phyloP scores from a whole-genome alignment of 2,797 vertebrate genomes.

The Spizella passerina region DNA sequence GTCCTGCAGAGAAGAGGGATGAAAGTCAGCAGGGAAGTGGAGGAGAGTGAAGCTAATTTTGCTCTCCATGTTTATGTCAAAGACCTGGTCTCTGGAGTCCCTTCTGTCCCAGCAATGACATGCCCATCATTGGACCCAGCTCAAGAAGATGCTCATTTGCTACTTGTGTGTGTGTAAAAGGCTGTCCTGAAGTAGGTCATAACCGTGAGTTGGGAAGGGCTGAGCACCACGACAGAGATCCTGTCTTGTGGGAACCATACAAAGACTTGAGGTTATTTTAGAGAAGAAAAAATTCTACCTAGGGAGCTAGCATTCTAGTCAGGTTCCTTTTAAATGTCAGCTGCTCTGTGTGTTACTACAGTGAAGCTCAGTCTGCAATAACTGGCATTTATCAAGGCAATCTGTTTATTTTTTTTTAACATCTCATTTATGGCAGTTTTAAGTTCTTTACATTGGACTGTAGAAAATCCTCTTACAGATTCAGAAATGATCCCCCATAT shows the following conservation, averaged over 20 bases:
- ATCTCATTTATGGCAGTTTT: constrained; percentile 62
- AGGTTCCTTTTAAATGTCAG: constrained; percentile 26
- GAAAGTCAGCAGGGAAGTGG: not conserved
- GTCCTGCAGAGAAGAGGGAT: not conserved
- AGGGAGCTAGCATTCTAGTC: not conserved
- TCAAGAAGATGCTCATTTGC: not conserved
- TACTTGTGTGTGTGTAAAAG: not conserved
- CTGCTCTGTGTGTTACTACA: not conserved
- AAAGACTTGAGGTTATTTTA: constrained; percentile 13
- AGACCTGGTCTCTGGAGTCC: not conserved
- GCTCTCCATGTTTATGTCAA: not conserved
- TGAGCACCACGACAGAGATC: not conserved
- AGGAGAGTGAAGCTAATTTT: not conserved
- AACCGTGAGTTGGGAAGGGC: not conserved
- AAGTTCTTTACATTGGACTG: constrained; percentile 57
- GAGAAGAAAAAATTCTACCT: not conserved
- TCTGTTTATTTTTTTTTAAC: constrained; percentile 57
- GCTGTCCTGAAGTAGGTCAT: constrained; percentile 32
- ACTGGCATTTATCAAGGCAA: constrained; percentile 51
- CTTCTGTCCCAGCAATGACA: not conserved
- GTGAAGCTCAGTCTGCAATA: not conserved
- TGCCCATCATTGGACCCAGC: not conserved
- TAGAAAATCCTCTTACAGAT: constrained; percentile 71
- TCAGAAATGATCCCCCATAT: constrained; percentile 66
- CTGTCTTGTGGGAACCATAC: not conserved